Evolutionary conservation across 1,140 invertebrate genomes (phyloP).

Genomic region (Camponotus floridanus): DNA sequence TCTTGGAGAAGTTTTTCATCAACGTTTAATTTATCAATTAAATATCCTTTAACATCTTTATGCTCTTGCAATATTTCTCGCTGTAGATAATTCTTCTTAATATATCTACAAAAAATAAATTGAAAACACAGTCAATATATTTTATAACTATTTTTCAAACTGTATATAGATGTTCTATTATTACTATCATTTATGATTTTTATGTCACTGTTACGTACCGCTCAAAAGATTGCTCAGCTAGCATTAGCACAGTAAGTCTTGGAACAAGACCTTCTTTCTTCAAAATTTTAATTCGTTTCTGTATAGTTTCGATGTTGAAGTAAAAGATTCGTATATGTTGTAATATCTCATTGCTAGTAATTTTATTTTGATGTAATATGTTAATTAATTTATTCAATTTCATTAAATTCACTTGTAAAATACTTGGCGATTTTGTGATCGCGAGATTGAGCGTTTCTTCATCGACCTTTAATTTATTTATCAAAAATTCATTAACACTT

Average conservation of each 20-base stretch:
- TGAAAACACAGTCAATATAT: not conserved
- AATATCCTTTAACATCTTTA: slow-evolving; percentile 9
- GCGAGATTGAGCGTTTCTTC: not conserved
- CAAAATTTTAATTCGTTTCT: slow-evolving; percentile 14
- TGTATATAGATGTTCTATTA: not conserved
- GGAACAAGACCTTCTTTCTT: not conserved
- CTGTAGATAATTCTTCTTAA: not conserved
- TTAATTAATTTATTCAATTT: slow-evolving; percentile 36
- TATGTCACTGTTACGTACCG: not conserved
- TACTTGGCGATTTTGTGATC: not conserved
- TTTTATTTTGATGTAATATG: slow-evolving; percentile 14
- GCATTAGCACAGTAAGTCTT: not conserved
- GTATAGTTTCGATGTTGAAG: slow-evolving; percentile 2
- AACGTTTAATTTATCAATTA: not conserved
- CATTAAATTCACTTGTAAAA: not conserved
- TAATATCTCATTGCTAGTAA: slow-evolving; percentile 43
- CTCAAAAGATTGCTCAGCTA: not conserved
- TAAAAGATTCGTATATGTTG: not conserved
- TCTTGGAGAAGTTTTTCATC: not conserved
- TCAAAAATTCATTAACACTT: slow-evolving; percentile 28
- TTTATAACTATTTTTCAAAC: not conserved
- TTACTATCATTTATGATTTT: not conserved
- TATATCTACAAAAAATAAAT: not conserved
- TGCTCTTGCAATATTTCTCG: not conserved
- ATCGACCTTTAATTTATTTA: slow-evolving; percentile 23